Conservation (phyloP, 2,888 invertebrate genomes). For the Conchocele bisecta region DNA sequence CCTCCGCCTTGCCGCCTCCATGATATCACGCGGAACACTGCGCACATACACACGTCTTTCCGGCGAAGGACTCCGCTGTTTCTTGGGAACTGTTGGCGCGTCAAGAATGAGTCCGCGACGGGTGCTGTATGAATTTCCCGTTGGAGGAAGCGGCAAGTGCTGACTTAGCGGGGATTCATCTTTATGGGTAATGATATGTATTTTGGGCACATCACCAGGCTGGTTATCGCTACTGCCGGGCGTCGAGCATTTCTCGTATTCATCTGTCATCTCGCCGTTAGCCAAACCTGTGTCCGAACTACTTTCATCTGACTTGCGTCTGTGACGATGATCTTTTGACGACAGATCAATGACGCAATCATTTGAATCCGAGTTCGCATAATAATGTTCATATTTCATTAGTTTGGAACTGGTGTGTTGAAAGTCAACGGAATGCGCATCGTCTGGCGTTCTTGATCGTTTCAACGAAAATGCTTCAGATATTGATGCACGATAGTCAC, state of each 20-base stretch:
- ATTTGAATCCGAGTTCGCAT: slow-evolving; percentile 45
- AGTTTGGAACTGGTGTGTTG: slow-evolving; percentile 56
- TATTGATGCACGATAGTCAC: slow-evolving; percentile 18
- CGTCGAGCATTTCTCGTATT: slow-evolving; percentile 28
- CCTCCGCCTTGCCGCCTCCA: slow-evolving; percentile 74
- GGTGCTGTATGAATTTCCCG: slow-evolving; percentile 75
- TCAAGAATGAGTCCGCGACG: slow-evolving; percentile 79
- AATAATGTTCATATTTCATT: slow-evolving; percentile 48
- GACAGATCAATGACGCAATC: slow-evolving; percentile 77
- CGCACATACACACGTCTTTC: slow-evolving; percentile 73
- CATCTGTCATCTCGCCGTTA: slow-evolving; percentile 28
- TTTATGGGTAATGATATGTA: slow-evolving; percentile 72
- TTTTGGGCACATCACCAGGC: slow-evolving; percentile 68
- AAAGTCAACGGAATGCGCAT: slow-evolving; percentile 60
- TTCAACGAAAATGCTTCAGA: slow-evolving; percentile 42
- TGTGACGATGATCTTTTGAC: slow-evolving; percentile 52
- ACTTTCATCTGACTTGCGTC: slow-evolving; percentile 35
- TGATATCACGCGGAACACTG: slow-evolving; percentile 72
- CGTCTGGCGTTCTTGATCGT: slow-evolving; percentile 63
- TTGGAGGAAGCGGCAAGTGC: slow-evolving; percentile 71
- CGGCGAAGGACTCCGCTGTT: slow-evolving; percentile 74
- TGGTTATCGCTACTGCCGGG: slow-evolving; percentile 40
- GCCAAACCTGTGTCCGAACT: slow-evolving; percentile 54
- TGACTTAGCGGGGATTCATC: slow-evolving; percentile 66
- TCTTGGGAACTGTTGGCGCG: slow-evolving; percentile 76